phyloP scores from a whole-genome alignment of 2,113 vertebrate species.

The Rana temporaria region DNA sequence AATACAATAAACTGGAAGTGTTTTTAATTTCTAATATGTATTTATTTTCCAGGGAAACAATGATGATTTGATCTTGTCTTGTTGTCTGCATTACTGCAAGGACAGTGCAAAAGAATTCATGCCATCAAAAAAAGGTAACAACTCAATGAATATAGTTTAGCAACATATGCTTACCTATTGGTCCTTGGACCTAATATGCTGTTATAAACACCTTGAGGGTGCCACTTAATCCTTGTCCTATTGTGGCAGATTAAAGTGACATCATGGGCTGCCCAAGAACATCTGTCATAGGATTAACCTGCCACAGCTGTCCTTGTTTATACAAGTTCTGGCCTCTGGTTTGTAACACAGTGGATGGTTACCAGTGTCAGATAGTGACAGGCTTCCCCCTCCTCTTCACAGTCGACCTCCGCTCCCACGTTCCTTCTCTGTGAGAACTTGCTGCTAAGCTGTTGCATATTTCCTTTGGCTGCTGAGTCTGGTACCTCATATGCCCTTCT shows the following conservation, averaged over 20 bases:
- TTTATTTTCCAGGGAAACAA: slow-evolving; percentile 88
- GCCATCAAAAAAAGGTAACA: slow-evolving; percentile 86
- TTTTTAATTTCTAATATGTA: slow-evolving; percentile 31
- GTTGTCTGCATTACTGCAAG: slow-evolving; percentile 93
- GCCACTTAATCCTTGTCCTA: slow-evolving; percentile 22
- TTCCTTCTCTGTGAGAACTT: slow-evolving; percentile 48
- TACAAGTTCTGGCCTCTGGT: slow-evolving; percentile 82
- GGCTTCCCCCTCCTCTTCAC: slow-evolving; percentile 16
- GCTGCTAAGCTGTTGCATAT: slow-evolving; percentile 24
- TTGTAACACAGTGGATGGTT: slow-evolving; percentile 80
- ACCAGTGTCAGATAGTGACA: slow-evolving; percentile 70
- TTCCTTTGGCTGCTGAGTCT: slow-evolving; percentile 17
- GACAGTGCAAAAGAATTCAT: slow-evolving; percentile 96
- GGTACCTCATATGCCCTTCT: slow-evolving; percentile 1
- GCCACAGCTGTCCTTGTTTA: slow-evolving; percentile 50
- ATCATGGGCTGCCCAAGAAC: slow-evolving; percentile 40
- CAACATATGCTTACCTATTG: slow-evolving; percentile 16
- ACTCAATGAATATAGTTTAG: neutral
- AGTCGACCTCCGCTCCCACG: slow-evolving; percentile 31
- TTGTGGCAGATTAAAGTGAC: slow-evolving; percentile 50
- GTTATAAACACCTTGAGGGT: slow-evolving; percentile 5
- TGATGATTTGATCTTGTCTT: slow-evolving; percentile 88
- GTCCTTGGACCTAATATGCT: slow-evolving; percentile 27
- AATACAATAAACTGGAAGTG: neutral
- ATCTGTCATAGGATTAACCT: slow-evolving; percentile 52